These are phyloP conservation scores for Rhadina sibilatrix DNA, from an alignment of 2,113 vertebrate species.

Conservation along the genomic window DNA sequence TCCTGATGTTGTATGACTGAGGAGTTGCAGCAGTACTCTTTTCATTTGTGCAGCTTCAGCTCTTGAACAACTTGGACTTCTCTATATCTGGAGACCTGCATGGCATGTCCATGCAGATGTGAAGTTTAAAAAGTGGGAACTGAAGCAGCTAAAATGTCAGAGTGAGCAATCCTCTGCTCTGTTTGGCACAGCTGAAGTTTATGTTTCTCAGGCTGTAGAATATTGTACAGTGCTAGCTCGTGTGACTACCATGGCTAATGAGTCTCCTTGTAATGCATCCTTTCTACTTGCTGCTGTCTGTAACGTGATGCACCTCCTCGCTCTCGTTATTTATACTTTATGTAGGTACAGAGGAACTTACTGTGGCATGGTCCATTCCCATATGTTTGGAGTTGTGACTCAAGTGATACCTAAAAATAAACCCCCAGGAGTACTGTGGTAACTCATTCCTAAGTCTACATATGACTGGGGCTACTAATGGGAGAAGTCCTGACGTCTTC, in stretches of 20 bases:
- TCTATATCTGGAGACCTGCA: neutral
- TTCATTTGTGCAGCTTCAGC: neutral
- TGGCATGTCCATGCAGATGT: neutral
- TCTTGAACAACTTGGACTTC: neutral
- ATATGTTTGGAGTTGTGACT: neutral
- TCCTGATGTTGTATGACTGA: neutral
- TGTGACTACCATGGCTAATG: rapidly evolving
- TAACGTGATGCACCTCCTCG: neutral
- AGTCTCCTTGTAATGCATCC: neutral
- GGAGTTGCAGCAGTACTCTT: neutral
- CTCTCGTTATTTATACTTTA: neutral
- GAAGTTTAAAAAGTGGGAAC: neutral
- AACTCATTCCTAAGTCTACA: neutral
- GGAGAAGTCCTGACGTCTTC: neutral
- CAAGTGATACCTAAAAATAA: neutral
- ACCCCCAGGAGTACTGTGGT: neutral
- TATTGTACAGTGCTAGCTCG: neutral
- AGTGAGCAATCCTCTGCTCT: neutral
- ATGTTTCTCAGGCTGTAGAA: neutral
- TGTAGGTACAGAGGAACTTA: neutral
- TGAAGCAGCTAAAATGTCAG: neutral
- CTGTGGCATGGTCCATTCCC: neutral
- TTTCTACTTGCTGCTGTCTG: neutral
- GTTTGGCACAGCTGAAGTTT: neutral
- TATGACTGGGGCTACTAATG: neutral